These are phyloP conservation scores for Palythoa caribaeorum DNA, from an alignment of 92 coral and sea anemone species.

Conservation along the genomic window DNA sequence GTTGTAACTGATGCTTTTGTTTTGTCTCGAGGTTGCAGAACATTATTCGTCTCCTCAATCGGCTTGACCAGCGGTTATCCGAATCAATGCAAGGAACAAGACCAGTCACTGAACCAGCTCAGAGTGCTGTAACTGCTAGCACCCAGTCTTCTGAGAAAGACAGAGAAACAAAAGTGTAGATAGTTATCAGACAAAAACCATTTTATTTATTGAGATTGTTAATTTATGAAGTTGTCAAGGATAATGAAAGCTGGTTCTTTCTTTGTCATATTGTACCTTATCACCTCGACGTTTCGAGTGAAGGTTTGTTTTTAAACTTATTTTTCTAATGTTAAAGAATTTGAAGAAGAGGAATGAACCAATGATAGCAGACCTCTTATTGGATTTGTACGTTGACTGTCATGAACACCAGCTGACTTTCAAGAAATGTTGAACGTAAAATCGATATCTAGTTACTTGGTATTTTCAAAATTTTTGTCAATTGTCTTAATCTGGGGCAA, in stretches of 20 bases:
- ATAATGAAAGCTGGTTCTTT: conserved; percentile 16
- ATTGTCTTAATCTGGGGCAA: too few relatives aligned
- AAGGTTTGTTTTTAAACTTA: background rate
- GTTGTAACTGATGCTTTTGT: too few relatives aligned
- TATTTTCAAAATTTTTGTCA: too few relatives aligned
- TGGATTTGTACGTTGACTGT: too few relatives aligned
- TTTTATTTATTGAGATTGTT: background rate
- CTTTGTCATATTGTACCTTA: conserved; percentile 3
- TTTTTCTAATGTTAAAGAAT: background rate
- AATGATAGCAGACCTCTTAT: too few relatives aligned
- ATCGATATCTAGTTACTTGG: too few relatives aligned
- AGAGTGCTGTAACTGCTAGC: background rate
- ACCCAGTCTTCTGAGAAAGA: conserved; percentile 32
- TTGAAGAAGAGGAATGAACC: too few relatives aligned
- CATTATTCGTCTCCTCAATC: conserved; percentile 82
- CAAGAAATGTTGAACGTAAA: too few relatives aligned
- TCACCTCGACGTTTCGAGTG: background rate
- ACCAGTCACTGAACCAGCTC: conserved; percentile 10
- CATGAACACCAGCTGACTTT: too few relatives aligned
- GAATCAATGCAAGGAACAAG: conserved; percentile 53
- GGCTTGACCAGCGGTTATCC: conserved; percentile 78
- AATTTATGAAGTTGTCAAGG: background rate
- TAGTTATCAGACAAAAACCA: background rate
- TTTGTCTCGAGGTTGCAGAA: conserved; percentile 63
- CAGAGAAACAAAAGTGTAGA: conserved; percentile 36